These are phyloP conservation scores for Sinelater perroti DNA, from an alignment of 2,888 invertebrate genomes.

Conservation along the genomic window DNA sequence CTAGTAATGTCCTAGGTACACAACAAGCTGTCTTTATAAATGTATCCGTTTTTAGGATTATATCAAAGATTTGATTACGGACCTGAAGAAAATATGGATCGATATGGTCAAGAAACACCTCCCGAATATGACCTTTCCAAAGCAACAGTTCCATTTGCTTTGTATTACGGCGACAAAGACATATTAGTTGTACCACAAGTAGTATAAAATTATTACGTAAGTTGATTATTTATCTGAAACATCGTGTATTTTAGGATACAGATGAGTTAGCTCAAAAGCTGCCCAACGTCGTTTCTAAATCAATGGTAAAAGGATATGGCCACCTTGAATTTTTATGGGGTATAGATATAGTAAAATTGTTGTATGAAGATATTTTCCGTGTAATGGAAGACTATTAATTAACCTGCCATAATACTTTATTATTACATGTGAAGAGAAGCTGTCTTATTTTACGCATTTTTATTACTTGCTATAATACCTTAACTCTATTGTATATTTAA, in stretches of 20 bases:
- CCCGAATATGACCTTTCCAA: slow-evolving; percentile 61
- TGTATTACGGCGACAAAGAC: slow-evolving; percentile 65
- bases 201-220: neutral
- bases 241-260: slow-evolving; percentile 10
- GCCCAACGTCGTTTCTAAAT: slow-evolving; percentile 43
- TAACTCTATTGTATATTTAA: no score
- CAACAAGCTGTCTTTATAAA: neutral
- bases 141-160: slow-evolving; percentile 62
- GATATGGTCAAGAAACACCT: slow-evolving; percentile 35
- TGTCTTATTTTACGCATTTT: no score
- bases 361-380: slow-evolving; percentile 3
- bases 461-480: no score
- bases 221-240: no score
- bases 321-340: slow-evolving; percentile 25
- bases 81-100: slow-evolving; percentile 37
- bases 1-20: neutral
- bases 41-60: slow-evolving; percentile 51
- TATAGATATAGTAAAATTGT: slow-evolving; percentile 1
- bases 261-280: neutral
- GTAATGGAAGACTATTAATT: no score
- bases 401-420: no score
- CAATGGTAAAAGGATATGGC: slow-evolving; percentile 16
- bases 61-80: slow-evolving; percentile 42
- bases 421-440: no score
- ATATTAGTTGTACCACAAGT: no score